A percentile compares a stretch with the other conserved stretches of the same genome.
Conservation (phyloP, 2,113 vertebrate genomes). For the Chloebia gouldiae region DNA sequence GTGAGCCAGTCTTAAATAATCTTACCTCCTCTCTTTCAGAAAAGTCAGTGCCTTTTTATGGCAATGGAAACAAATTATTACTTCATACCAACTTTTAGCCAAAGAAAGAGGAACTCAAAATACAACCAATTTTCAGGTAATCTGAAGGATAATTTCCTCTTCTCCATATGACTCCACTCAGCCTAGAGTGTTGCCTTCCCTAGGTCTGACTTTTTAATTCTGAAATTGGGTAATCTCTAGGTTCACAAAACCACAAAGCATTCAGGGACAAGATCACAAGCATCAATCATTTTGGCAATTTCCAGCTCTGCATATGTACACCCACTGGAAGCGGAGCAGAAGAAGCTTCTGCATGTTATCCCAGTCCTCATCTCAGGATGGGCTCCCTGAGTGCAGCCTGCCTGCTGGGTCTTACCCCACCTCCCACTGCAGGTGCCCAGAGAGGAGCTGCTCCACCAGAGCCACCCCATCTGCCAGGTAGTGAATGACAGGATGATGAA, state of each 20-base stretch:
- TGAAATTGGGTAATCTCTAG: not conserved
- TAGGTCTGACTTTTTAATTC: not conserved
- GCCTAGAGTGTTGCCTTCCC: not conserved
- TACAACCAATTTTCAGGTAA: not conserved
- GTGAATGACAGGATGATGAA: fast-evolving
- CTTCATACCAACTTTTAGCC: not conserved
- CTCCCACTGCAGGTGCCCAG: fast-evolving
- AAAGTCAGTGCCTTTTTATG: not conserved
- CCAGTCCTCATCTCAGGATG: not conserved
- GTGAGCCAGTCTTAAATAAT: not conserved
- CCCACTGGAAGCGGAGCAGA: not conserved
- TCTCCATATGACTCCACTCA: not conserved
- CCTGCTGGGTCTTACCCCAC: fast-evolving
- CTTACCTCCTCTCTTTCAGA: not conserved
- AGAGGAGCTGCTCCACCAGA: fast-evolving
- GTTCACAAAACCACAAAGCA: not conserved
- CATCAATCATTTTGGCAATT: fast-evolving
- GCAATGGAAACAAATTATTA: not conserved
- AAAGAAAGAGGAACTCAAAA: not conserved
- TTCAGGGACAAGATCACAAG: not conserved
- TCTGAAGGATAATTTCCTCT: not conserved
- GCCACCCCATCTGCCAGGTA: fast-evolving
- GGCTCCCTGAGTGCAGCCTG: not conserved
- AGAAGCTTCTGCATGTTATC: fast-evolving
- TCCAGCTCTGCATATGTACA: not conserved